Evolutionary conservation across 2,113 vertebrate genomes (phyloP).

Genomic region (Neotoma lepida): DNA sequence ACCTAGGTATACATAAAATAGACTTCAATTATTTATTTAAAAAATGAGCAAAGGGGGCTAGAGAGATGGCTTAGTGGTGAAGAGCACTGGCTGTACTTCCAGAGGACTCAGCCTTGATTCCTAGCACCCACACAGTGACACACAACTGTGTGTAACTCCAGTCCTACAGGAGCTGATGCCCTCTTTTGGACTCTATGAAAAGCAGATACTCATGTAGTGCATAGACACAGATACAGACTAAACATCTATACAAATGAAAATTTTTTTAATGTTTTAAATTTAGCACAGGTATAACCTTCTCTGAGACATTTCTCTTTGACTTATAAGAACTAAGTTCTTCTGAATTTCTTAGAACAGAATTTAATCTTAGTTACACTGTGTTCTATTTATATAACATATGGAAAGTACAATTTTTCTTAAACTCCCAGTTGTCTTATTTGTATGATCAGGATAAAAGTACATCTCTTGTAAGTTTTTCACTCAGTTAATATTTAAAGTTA

Average conservation of each 20-base stretch:
- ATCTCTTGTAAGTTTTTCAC: neutral
- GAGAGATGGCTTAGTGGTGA: neutral
- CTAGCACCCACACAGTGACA: neutral
- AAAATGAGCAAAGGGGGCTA: neutral
- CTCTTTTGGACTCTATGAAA: neutral
- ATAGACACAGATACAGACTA: neutral
- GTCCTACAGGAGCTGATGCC: neutral
- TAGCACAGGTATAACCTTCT: neutral
- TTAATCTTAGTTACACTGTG: neutral
- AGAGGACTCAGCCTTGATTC: neutral
- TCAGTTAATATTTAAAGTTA: neutral
- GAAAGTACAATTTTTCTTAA: neutral
- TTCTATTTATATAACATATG: neutral
- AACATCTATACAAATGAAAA: neutral
- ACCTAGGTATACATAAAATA: slow-evolving; percentile 26
- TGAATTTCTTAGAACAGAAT: neutral
- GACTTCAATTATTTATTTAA: neutral
- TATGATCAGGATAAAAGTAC: neutral
- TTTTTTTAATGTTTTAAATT: neutral
- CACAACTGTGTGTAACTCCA: neutral
- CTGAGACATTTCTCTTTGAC: neutral
- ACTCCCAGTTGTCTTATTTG: neutral
- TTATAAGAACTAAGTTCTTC: neutral
- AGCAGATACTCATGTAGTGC: neutral
- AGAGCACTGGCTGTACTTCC: neutral